phyloP scores from a whole-genome alignment of 2,797 vertebrate genomes.

The Lepilemur septentrionalis region DNA sequence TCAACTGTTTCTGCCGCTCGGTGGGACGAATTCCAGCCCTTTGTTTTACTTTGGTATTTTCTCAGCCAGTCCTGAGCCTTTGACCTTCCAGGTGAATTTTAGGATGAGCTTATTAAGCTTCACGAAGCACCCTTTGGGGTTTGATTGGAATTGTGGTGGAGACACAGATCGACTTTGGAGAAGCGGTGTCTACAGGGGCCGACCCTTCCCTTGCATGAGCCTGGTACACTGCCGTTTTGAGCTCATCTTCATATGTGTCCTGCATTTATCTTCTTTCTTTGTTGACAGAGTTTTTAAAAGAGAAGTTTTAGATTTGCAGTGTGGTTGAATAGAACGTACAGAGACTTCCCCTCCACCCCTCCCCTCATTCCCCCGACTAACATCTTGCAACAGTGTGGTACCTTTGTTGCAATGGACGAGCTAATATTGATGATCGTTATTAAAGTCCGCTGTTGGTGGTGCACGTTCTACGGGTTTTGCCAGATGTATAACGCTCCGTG shows the following conservation, averaged over 20 bases:
- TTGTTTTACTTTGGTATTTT: neutral
- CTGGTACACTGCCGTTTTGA: rapidly evolving
- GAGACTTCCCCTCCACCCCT: rapidly evolving
- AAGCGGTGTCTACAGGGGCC: rapidly evolving
- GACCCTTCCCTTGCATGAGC: rapidly evolving
- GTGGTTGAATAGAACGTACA: neutral
- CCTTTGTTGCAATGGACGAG: rapidly evolving
- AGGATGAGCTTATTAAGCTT: neutral
- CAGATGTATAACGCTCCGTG: rapidly evolving
- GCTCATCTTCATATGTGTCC: rapidly evolving
- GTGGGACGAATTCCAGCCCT: too few relatives aligned
- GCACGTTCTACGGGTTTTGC: too few relatives aligned
- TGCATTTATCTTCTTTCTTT: neutral
- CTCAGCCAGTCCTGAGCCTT: neutral
- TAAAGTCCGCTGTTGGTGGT: rapidly evolving
- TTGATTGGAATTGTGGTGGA: neutral
- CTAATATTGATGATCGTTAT: rapidly evolving
- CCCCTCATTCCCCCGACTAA: rapidly evolving
- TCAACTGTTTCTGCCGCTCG: neutral
- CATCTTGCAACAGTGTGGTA: neutral
- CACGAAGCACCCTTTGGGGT: rapidly evolving
- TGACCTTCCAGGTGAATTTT: neutral
- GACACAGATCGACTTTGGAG: neutral
- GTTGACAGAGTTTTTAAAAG: neutral
- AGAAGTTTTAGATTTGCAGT: neutral